Percentiles rank a stretch among this genome's conserved stretches.
Evolutionary conservation across 2,113 vertebrate genomes (phyloP).

Genomic region (Himantopus leucocephalus): DNA sequence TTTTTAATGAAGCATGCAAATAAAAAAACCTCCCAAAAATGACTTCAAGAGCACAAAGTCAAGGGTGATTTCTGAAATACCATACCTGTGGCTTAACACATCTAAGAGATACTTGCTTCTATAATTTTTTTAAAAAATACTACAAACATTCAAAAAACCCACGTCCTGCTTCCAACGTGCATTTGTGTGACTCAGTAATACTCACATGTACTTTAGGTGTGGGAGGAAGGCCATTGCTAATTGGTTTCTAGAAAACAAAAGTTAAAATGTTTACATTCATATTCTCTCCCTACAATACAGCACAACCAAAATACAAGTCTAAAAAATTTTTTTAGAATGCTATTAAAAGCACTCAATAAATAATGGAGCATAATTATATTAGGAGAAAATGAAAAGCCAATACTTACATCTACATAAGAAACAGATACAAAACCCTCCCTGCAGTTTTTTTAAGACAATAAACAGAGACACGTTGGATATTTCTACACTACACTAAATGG

Average conservation of each 20-base stretch:
- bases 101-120: background rate
- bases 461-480: background rate
- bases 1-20: background rate
- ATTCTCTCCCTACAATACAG: background rate
- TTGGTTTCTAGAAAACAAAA: constrained; percentile 85
- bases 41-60: background rate
- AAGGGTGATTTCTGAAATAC: background rate
- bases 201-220: constrained; percentile 99
- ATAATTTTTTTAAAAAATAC: background rate
- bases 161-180: background rate
- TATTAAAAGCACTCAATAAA: background rate
- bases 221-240: constrained; percentile 95
- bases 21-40: background rate
- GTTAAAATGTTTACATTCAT: background rate
- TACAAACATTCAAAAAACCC: background rate
- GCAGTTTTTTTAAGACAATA: background rate
- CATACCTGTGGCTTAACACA: background rate
- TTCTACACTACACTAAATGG: background rate
- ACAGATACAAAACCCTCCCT: background rate
- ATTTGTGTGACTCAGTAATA: constrained; percentile 48
- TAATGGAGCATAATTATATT: background rate
- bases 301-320: background rate
- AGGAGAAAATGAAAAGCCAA: background rate
- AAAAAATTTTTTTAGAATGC: background rate
- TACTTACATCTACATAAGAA: background rate